These are phyloP conservation scores for Cololabis saira DNA, from an alignment of 2,113 vertebrate species.

Conservation along the genomic window DNA sequence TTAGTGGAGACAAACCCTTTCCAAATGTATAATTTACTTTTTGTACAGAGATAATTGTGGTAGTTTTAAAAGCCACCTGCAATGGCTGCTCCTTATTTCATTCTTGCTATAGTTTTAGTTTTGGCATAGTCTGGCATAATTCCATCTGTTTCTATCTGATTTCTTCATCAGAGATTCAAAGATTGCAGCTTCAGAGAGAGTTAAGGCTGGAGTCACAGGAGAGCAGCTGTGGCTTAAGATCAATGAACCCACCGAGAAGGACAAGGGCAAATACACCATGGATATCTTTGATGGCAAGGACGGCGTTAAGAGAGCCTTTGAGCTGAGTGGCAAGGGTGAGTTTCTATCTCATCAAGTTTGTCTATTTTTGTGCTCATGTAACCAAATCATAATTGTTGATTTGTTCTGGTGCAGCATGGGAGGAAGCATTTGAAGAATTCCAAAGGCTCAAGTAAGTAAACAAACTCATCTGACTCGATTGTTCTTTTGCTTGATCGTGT, in stretches of 20 bases:
- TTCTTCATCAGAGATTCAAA: constrained; percentile 82
- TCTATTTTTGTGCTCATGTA: not conserved
- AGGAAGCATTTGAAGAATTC: constrained; percentile 96
- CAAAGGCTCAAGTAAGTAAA: constrained; percentile 97
- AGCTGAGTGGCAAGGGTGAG: constrained; percentile 93
- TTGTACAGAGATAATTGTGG: too few species aligned
- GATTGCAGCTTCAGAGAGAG: constrained; percentile 90
- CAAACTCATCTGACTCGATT: constrained; percentile 17
- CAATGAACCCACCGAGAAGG: constrained; percentile 95
- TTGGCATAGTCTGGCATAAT: not conserved
- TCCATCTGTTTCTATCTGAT: constrained; percentile 21
- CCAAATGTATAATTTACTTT: too few species aligned
- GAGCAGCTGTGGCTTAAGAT: constrained; percentile 98
- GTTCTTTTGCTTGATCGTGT: constrained; percentile 26
- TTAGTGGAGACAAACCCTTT: too few species aligned
- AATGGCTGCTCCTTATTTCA: too few species aligned
- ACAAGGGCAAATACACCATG: constrained; percentile 94
- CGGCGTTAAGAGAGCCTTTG: constrained; percentile 86
- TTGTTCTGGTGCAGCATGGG: constrained; percentile 84
- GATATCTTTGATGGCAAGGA: constrained; percentile 95
- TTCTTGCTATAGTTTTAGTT: not conserved
- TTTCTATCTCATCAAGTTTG: not conserved
- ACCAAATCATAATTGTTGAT: not conserved
- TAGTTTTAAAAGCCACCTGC: too few species aligned
- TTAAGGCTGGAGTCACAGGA: constrained; percentile 90